These are phyloP conservation scores for Cliona cf. orientalis DNA, from an alignment of 37 sponge, comb jelly and placozoan species.

Conservation along the genomic window DNA sequence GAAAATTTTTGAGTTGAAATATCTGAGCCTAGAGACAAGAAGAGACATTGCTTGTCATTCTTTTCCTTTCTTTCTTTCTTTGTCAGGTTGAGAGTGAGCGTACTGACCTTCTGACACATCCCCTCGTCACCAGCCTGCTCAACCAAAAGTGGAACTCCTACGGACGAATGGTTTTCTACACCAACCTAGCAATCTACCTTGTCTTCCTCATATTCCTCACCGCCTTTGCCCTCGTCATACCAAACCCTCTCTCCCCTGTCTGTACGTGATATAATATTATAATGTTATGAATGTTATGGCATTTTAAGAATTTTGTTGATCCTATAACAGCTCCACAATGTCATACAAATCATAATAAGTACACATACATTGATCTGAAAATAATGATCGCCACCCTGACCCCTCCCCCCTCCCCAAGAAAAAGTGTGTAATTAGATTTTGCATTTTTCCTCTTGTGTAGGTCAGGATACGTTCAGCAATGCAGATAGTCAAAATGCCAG, in stretches of 20 bases:
- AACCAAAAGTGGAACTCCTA: slow-evolving; percentile 84
- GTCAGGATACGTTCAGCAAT: too few relatives aligned
- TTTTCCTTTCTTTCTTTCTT: not conserved
- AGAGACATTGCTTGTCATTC: not conserved
- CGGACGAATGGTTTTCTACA: slow-evolving; percentile 79
- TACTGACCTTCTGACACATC: slow-evolving; percentile 85
- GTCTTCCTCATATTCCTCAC: slow-evolving; percentile 82
- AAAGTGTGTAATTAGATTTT: too few relatives aligned
- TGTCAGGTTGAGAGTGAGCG: slow-evolving; percentile 18
- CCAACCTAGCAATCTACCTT: slow-evolving; percentile 81
- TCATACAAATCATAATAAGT: too few relatives aligned
- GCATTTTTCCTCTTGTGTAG: too few relatives aligned
- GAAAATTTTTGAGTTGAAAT: not conserved
- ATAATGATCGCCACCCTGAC: too few relatives aligned
- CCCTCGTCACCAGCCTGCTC: slow-evolving; percentile 87
- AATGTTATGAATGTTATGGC: too few relatives aligned
- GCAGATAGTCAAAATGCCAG: too few relatives aligned
- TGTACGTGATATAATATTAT: slow-evolving; percentile 45
- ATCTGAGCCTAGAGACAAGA: not conserved
- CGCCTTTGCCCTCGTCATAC: slow-evolving; percentile 72
- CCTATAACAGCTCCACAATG: too few relatives aligned
- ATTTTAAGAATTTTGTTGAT: too few relatives aligned
- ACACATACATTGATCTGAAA: not conserved
- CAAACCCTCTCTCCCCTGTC: slow-evolving; percentile 38
- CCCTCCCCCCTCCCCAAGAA: too few relatives aligned